Base-by-base conservation (phyloP, 1,140 invertebrate species). In the Drosophila teissieri region DNA sequence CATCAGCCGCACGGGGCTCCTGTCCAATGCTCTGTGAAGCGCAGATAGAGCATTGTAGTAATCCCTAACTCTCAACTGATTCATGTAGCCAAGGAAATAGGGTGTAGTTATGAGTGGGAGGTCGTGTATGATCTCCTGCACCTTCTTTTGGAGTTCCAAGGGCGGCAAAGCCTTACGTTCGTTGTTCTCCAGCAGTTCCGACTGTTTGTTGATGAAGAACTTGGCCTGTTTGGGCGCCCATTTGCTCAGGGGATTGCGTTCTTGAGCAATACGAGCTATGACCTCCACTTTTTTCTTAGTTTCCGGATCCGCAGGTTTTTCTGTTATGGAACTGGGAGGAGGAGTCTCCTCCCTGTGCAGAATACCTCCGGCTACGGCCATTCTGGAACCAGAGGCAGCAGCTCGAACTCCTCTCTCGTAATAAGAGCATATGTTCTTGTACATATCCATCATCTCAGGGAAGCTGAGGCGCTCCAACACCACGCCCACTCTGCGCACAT, bases 21-120 rank as follows among this genome's bases (percentile, higher is more conserved):
- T 94, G 91, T 98, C 97, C 90, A 98, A 97, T 86, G 96, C 97
- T 79, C 97, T 96, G 93, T 97, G 96, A 0, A 98, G 93, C 73
- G 96, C 96, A 76, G 97, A 95, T 58, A 97, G 91, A 0, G 97
- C 96, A 2, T 96, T 97, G 86, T 96, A 96, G 91, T 97, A 97
- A 92, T 98, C 98, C 83, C 96, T 96, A 4, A 97, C 95, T 31
- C 97, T 93, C 42, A 98, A 92, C 83, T 96, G 97, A 92, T 98
- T 98, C 77, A 98, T 93, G 90, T 97, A 99, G 82, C 96, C 97
- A 31, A 99, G 93, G 91, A 97, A 98, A 94, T 98, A 97, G 95
- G 96, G 95, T 93, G 97, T 97, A 11, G 96, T 95, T 90, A 96
- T 95, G 53, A 97, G 95, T 15, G 96, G 96, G 93, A 97, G 96